Base-by-base conservation (phyloP, 2,888 invertebrate genomes). In the Chelonus formosanus region DNA sequence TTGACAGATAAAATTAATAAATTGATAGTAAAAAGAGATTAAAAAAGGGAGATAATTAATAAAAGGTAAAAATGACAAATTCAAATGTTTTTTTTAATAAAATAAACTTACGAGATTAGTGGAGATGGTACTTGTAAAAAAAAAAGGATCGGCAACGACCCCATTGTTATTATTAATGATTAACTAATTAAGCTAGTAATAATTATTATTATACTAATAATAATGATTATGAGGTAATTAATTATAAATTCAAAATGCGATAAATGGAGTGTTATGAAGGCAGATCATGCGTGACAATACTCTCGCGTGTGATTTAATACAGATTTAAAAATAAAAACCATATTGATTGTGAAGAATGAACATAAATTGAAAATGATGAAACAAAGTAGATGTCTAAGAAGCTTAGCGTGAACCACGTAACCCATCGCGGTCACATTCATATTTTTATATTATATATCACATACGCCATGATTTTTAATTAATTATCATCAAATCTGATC, bases 121-220 rank as follows among this genome's bases (percentile, higher is more conserved):
- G 32, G 55, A 54, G 60, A 55, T 55, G 55, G 56, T 65, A 60
- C 67, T 73, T 75, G 75, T 75, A 75, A 75, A 74, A 72, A 74
- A 72, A 72, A 72, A 48, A 67, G 74, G 71, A 73, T 74, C 72
- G 72, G 65, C 65, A 71, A 75, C 73, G 75, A 74, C 71, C 75
- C 75, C 72, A 75, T 75, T 75, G 75, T 75, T 75, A 75, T 73
- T 75, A 75, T 74, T 72, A 73, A 71, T 72, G 75, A 73, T 75
- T 74, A 74, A 72, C 72, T 69, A 73, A 71, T 75, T 20, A 72
- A 75, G 74, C 65, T 75, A 75, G 74, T 72, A 74, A 72, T 61
- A 54, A 20, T 20, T 20, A 20, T 20, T 20, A 20, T 20, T 20
- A 20, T 20, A 20, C 1, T 20, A 20, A 20, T 20, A 20, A 20